Evolutionary conservation across 2,888 invertebrate genomes (phyloP).

Genomic region (Sepioteuthis lessoniana): DNA sequence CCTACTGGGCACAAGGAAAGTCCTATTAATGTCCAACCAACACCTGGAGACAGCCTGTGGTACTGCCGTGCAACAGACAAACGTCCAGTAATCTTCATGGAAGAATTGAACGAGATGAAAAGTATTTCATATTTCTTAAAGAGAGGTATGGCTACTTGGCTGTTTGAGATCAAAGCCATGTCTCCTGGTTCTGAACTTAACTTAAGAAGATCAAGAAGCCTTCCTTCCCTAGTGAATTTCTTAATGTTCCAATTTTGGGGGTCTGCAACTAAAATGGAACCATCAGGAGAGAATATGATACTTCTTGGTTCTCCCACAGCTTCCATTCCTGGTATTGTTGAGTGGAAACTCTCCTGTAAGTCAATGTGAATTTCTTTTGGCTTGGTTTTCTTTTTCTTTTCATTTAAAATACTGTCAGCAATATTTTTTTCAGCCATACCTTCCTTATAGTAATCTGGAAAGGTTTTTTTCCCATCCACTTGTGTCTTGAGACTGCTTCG

Average conservation of each 20-base stretch:
- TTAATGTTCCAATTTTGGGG: constrained; percentile 41
- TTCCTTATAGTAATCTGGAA: neutral
- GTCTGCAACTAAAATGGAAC: constrained; percentile 38
- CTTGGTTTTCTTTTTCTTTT: neutral
- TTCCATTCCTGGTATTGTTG: constrained; percentile 35
- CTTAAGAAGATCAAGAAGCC: neutral
- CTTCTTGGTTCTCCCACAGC: neutral
- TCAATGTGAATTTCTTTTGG: neutral
- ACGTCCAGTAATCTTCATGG: constrained; percentile 17
- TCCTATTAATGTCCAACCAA: constrained; percentile 38
- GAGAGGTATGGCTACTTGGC: neutral
- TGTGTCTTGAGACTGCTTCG: neutral
- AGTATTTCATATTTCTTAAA: neutral
- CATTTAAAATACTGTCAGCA: neutral
- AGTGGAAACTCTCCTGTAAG: neutral
- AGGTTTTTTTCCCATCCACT: neutral
- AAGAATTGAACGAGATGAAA: neutral
- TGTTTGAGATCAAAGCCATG: constrained; percentile 39
- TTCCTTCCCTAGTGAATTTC: constrained; percentile 41
- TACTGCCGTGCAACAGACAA: neutral
- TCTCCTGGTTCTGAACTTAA: constrained; percentile 12
- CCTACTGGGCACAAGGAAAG: neutral
- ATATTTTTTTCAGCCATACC: neutral
- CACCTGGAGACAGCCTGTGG: neutral
- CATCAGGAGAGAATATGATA: neutral